A percentile compares a stretch with the other conserved stretches of the same genome.
These are phyloP conservation scores for Scaptomyza caliginosa DNA, from an alignment of 2,888 invertebrate species.

Conservation along the genomic window DNA sequence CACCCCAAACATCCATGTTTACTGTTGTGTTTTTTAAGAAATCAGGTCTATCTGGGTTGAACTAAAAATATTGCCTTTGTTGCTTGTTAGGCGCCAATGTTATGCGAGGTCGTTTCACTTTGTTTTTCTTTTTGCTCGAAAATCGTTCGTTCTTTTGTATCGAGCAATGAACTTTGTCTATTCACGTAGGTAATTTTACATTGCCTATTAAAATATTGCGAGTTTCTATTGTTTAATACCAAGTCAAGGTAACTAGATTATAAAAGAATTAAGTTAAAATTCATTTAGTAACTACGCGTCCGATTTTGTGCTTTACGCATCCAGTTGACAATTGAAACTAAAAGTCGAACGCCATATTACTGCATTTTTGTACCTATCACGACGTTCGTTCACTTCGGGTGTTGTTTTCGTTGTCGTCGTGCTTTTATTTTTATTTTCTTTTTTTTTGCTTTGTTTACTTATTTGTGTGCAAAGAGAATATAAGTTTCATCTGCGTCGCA, in stretches of 20 bases:
- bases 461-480: slow-evolving; percentile 18
- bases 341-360: slow-evolving; percentile 60
- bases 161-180: slow-evolving; percentile 69
- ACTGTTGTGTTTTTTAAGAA: slow-evolving; percentile 26
- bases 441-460: slow-evolving; percentile 46
- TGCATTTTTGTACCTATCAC: slow-evolving; percentile 67
- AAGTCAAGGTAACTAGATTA: slow-evolving; percentile 59
- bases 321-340: slow-evolving; percentile 67
- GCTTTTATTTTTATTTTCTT: slow-evolving; percentile 48
- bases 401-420: slow-evolving; percentile 52
- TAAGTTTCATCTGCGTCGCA: slow-evolving; percentile 1
- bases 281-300: slow-evolving; percentile 32
- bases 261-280: slow-evolving; percentile 48
- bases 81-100: slow-evolving; percentile 54
- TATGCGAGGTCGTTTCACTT: slow-evolving; percentile 76
- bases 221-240: slow-evolving; percentile 35
- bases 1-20: slow-evolving; percentile 85
- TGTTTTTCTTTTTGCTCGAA: slow-evolving; percentile 36
- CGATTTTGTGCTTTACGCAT: slow-evolving; percentile 37
- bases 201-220: slow-evolving; percentile 37
- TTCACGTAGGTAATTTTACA: slow-evolving; percentile 44
- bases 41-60: slow-evolving; percentile 33
- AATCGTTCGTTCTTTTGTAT: slow-evolving; percentile 29
- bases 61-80: slow-evolving; percentile 21
- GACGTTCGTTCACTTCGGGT: slow-evolving; percentile 31